phyloP scores from a whole-genome alignment of 37 sponge, comb jelly and placozoan species.

The Cladorhizidae sp. region DNA sequence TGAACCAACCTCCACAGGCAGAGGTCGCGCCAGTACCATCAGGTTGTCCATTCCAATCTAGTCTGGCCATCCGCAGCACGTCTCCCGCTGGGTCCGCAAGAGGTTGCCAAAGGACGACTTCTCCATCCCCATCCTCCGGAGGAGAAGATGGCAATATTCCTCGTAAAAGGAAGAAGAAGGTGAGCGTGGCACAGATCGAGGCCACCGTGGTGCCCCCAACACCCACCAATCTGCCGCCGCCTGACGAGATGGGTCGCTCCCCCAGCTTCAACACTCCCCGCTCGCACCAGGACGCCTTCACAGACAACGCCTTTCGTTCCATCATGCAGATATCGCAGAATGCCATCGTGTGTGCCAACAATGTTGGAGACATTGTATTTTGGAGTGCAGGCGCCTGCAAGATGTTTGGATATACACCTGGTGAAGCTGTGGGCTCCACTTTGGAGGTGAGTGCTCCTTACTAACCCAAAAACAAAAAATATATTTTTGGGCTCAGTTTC shows the following conservation, averaged over 20 bases:
- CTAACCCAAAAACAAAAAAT: background rate
- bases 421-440: conserved; percentile 66
- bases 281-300: conserved; percentile 2
- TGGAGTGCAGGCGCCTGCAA: conserved; percentile 66
- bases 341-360: conserved; percentile 70
- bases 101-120: background rate
- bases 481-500: no score
- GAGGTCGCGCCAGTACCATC: background rate
- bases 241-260: conserved; percentile 6
- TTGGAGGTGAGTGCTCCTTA: conserved; percentile 25
- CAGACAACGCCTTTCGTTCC: conserved; percentile 53
- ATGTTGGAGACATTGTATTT: conserved; percentile 48
- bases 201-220: conserved; percentile 35
- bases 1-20: background rate
- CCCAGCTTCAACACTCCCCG: conserved; percentile 10
- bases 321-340: conserved; percentile 68
- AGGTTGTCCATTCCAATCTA: conserved; percentile 12
- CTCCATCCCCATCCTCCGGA: conserved; percentile 1
- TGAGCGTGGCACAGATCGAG: conserved; percentile 49
- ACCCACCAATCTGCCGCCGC: conserved; percentile 24
- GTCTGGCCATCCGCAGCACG: background rate
- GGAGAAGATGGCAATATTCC: conserved; percentile 1
- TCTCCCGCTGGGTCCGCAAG: background rate
- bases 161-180: conserved; percentile 36
- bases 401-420: conserved; percentile 76